phyloP scores from a whole-genome alignment of 2,797 vertebrate genomes.

The Falco peregrinus region DNA sequence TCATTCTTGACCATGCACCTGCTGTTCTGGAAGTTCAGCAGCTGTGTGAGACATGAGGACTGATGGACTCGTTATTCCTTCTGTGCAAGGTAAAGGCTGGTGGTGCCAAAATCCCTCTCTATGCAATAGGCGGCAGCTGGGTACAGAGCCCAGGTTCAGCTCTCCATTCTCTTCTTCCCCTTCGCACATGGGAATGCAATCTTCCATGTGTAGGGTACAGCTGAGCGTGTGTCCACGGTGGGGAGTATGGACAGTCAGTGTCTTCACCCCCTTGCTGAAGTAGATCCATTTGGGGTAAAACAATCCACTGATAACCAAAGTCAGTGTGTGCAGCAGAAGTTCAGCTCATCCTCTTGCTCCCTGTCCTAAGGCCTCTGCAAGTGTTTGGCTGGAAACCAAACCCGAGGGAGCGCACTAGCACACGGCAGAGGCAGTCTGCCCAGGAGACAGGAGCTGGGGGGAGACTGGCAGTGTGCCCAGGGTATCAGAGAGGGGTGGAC shows the following conservation, averaged over 20 bases:
- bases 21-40: background rate
- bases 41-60: background rate
- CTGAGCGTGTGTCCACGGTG: rapidly evolving
- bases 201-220: rapidly evolving
- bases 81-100: background rate
- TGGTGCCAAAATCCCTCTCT: background rate
- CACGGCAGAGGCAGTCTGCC: background rate
- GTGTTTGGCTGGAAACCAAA: background rate
- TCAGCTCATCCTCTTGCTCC: background rate
- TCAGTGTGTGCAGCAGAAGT: rapidly evolving
- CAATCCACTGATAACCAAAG: background rate
- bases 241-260: background rate
- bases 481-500: background rate
- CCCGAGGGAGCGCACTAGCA: background rate
- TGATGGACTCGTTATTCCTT: background rate
- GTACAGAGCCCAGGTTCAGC: background rate
- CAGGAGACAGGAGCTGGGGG: background rate
- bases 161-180: background rate
- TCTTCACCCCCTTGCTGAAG: background rate
- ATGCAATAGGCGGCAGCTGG: background rate
- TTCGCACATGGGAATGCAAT: background rate
- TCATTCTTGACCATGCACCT: background rate
- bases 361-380: background rate
- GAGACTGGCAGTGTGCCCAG: background rate
- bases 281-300: background rate